phyloP scores from a whole-genome alignment of 2,888 invertebrate genomes.

The Hybos culiciformis region DNA sequence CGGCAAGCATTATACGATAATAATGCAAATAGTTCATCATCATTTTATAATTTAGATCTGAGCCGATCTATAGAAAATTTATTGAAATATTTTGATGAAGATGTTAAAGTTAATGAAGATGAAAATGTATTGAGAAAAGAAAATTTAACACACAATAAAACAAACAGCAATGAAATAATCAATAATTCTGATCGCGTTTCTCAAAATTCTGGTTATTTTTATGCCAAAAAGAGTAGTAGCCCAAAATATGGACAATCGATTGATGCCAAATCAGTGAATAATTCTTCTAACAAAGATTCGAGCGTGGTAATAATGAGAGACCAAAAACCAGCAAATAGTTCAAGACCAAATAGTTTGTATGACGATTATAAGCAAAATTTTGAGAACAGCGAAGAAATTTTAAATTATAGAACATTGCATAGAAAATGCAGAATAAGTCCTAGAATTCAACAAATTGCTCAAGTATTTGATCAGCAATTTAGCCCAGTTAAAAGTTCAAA shows the following conservation, averaged over 20 bases:
- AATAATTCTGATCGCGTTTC: neutral
- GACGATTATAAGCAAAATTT: no score
- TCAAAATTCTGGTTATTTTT: neutral
- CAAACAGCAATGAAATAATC: neutral
- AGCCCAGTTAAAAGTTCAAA: neutral
- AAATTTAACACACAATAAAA: neutral
- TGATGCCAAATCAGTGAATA: no score
- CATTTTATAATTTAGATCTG: conserved; percentile 17
- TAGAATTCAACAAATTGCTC: neutral
- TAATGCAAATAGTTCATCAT: conserved; percentile 15
- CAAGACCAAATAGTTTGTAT: no score
- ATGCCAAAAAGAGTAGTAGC: no score
- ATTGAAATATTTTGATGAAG: conserved; percentile 27
- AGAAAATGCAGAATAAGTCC: neutral
- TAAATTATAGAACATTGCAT: no score
- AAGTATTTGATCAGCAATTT: neutral
- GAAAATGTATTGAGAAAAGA: neutral
- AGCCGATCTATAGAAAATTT: conserved; percentile 24
- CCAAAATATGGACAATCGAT: no score
- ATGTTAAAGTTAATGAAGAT: conserved; percentile 16
- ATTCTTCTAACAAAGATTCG: no score
- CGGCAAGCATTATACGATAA: conserved; percentile 21
- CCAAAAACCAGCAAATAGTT: no score
- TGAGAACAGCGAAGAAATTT: no score
- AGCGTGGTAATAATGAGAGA: no score